Evolutionary conservation across 2,113 vertebrate genomes (phyloP), one percentile per base, ranked within the genome.

Genomic region (Hystrix cristata): DNA sequence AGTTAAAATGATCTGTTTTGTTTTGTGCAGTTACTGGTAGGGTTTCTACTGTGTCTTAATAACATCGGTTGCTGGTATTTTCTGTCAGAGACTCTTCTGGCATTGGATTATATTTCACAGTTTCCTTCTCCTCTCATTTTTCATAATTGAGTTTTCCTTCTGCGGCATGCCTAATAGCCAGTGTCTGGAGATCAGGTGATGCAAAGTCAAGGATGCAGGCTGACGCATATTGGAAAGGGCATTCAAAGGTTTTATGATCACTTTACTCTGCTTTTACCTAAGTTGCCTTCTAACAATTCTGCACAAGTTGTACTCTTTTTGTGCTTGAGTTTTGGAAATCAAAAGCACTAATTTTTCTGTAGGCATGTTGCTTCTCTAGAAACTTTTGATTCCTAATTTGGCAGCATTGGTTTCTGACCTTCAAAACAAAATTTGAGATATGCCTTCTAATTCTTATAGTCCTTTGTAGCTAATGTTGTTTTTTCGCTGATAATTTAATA

Each of bases 121-220:
- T 88, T 94, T 97, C 65, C 71, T 94, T 93, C 69, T 94, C 18
- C 6, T 65, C 43, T 92, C 46, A 78, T 81, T 90, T 96, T 88
- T 96, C 55, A 87, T 95, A 96, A 96, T 97, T 93, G 90, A 87
- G 76, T 97, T 97, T 96, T 90, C 87, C 67, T 96, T 96, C 51
- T 94, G 90, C 89, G 53, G 76, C 72, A 76, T 87, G 91, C 79
- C 53, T 96, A 86, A 93, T 91, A 80, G 34, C 93, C 74, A 91
- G 79, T 64, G 83, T 62, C 92, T 96, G 46, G 69, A 93, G 93
- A 97, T 94, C 31, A 94, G 83, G 62, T 96, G 91, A 79, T 96
- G 62, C 34, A 69, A 59, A 96, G 89, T 96, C 86, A 94, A 90
- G 67, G 88, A 86, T 25, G 0, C 9, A 81, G 91, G 15, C 91